phyloP scores from a whole-genome alignment of 2,797 vertebrate species.

The Protosalanx chinensis region DNA sequence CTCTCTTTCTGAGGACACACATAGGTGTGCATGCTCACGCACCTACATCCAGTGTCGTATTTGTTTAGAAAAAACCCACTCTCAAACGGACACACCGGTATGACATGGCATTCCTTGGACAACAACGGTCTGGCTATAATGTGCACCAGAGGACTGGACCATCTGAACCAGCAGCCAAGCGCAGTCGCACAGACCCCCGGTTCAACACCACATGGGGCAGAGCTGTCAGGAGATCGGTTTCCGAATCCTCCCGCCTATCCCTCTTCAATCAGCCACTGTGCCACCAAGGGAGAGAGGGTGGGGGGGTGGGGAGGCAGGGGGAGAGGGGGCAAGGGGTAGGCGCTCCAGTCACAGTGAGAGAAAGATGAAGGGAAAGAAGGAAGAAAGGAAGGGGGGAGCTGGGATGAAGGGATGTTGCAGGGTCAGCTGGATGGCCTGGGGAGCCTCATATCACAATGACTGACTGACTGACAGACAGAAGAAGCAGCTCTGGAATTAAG shows the following conservation, averaged over 20 bases:
- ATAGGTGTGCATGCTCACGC: background rate
- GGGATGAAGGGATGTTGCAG: conserved; percentile 45
- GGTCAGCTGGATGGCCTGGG: conserved; percentile 44
- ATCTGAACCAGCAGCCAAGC: conserved; percentile 60
- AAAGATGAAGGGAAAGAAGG: conserved; percentile 37
- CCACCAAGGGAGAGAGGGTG: conserved; percentile 60
- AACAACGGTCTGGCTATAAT: conserved; percentile 12
- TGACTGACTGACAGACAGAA: conserved; percentile 60
- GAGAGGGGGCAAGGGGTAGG: conserved; percentile 58
- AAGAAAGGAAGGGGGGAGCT: conserved; percentile 24
- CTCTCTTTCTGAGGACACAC: background rate
- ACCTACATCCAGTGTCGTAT: background rate
- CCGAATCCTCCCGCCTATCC: conserved; percentile 66
- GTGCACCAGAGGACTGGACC: conserved; percentile 54
- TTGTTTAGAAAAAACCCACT: background rate
- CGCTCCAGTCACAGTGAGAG: conserved; percentile 59
- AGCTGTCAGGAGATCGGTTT: conserved; percentile 65
- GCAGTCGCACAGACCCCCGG: conserved; percentile 63
- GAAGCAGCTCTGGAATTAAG: conserved; percentile 40
- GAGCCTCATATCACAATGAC: conserved; percentile 41
- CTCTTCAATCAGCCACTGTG: conserved; percentile 76
- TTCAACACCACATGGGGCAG: conserved; percentile 70
- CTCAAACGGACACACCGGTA: background rate
- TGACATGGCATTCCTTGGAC: too few species aligned
- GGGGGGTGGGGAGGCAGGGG: conserved; percentile 56